phyloP scores from a whole-genome alignment of 2,888 invertebrate genomes.

The Mylabris sibirica region DNA sequence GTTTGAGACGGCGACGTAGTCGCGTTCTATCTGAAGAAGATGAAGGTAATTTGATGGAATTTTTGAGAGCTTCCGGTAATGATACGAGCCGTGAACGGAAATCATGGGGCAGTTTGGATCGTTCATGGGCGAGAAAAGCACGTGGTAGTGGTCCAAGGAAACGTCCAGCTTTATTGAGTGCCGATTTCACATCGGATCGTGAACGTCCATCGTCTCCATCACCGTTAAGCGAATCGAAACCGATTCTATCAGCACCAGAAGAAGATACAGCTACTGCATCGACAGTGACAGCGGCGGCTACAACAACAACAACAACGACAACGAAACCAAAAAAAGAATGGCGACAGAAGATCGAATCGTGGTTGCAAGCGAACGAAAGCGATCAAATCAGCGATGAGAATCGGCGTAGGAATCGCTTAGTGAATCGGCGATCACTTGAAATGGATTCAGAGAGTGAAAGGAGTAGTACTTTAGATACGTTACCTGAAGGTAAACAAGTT shows the following conservation, averaged over 20 bases:
- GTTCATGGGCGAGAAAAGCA: constrained; percentile 86
- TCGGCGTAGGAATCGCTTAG: constrained; percentile 69
- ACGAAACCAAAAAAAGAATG: constrained; percentile 75
- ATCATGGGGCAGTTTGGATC: constrained; percentile 88
- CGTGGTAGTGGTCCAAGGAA: constrained; percentile 76
- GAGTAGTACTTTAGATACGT: constrained; percentile 74
- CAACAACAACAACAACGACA: constrained; percentile 48
- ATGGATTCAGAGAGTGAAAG: constrained; percentile 88
- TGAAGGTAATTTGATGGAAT: constrained; percentile 86
- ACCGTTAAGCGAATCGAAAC: constrained; percentile 67
- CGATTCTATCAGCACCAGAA: constrained; percentile 66
- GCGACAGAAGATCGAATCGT: constrained; percentile 90
- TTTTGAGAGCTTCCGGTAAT: constrained; percentile 79
- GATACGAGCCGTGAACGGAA: constrained; percentile 78
- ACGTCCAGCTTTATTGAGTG: constrained; percentile 77
- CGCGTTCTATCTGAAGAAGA: constrained; percentile 84
- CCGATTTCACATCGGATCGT: constrained; percentile 76
- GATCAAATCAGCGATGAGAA: constrained; percentile 77
- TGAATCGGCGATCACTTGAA: constrained; percentile 81
- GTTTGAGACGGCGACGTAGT: constrained; percentile 80
- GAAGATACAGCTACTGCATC: constrained; percentile 60
- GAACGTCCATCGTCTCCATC: constrained; percentile 77
- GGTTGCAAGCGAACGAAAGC: constrained; percentile 87
- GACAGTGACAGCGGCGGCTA: too few species aligned
- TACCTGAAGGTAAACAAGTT: constrained; percentile 74